Evolutionary conservation across 2,888 invertebrate species (phyloP).

Genomic region (Acrobasis consociella): DNA sequence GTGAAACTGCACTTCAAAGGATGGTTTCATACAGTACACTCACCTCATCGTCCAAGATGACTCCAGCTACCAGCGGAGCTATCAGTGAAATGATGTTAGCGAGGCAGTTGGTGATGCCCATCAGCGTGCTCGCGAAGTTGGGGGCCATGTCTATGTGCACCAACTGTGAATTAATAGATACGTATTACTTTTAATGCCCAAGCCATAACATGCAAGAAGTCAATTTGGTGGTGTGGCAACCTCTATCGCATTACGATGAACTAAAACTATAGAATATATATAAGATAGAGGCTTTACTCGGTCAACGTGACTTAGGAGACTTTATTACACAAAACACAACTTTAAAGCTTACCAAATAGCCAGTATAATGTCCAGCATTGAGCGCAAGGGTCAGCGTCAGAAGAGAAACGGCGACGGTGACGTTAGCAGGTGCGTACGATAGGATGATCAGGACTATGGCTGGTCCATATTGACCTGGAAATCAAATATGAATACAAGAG

Average conservation of each 20-base stretch:
- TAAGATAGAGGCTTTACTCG: neutral
- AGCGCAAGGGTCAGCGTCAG: slow-evolving; percentile 87
- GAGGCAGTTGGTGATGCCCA: slow-evolving; percentile 91
- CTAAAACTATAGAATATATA: too few species aligned
- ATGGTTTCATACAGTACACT: too few species aligned
- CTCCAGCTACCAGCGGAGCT: slow-evolving; percentile 88
- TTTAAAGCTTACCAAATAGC: slow-evolving; percentile 80
- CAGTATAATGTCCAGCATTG: slow-evolving; percentile 87
- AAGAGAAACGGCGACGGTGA: slow-evolving; percentile 82
- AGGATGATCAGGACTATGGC: slow-evolving; percentile 85
- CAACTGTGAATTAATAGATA: slow-evolving; percentile 62
- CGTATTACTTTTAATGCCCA: slow-evolving; percentile 15
- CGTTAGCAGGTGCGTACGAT: slow-evolving; percentile 71
- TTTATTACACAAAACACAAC: neutral
- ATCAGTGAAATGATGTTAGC: slow-evolving; percentile 89
- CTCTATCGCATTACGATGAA: too few species aligned
- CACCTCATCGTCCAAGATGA: slow-evolving; percentile 83
- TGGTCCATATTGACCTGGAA: slow-evolving; percentile 83
- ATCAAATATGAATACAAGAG: neutral
- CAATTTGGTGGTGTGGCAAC: neutral
- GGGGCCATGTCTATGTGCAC: slow-evolving; percentile 93
- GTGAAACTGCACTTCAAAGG: too few species aligned
- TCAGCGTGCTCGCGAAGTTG: slow-evolving; percentile 90
- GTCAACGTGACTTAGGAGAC: neutral
- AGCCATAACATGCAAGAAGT: neutral